A percentile compares a stretch with the other conserved stretches of the same genome.
These are phyloP conservation scores for Nymphalis io DNA, from an alignment of 1,140 invertebrate species.

Conservation along the genomic window DNA sequence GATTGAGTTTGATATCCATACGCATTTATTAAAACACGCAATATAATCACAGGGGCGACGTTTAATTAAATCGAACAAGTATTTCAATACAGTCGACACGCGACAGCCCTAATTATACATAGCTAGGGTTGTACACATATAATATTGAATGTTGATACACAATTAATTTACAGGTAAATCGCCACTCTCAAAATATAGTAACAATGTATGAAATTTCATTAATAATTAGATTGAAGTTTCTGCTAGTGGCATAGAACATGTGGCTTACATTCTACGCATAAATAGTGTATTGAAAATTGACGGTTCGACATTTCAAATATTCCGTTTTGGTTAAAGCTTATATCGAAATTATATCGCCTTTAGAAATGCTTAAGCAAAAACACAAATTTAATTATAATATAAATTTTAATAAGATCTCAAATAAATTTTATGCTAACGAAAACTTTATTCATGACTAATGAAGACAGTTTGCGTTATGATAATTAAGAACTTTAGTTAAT, in stretches of 20 bases:
- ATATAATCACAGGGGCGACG: constrained; percentile 42
- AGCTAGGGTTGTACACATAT: constrained; percentile 16
- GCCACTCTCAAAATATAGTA: constrained; percentile 44
- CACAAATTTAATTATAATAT: no score
- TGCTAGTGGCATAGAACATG: constrained; percentile 24
- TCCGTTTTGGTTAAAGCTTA: constrained; percentile 2
- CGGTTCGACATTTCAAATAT: constrained; percentile 15
- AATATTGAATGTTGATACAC: constrained; percentile 39
- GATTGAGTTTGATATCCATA: constrained; percentile 23
- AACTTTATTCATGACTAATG: no score
- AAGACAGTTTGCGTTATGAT: no score
- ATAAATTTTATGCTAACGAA: no score
- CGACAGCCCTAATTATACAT: constrained; percentile 45
- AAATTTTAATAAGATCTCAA: no score
- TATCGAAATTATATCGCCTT: neutral
- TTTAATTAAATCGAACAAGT: constrained; percentile 50
- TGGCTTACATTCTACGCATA: constrained; percentile 8
- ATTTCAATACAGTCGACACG: constrained; percentile 43
- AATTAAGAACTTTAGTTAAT: no score
- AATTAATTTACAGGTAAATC: constrained; percentile 56
- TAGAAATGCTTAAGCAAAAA: no score
- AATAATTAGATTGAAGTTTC: constrained; percentile 34
- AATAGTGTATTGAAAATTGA: constrained; percentile 4
- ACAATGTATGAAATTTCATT: constrained; percentile 55
- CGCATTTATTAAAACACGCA: constrained; percentile 46